Evolutionary conservation across 30 jellyfish, hydroid and myxozoan species (phyloP), one percentile per base, ranked within the genome.

Genomic region (Turritopsis dohrnii): DNA sequence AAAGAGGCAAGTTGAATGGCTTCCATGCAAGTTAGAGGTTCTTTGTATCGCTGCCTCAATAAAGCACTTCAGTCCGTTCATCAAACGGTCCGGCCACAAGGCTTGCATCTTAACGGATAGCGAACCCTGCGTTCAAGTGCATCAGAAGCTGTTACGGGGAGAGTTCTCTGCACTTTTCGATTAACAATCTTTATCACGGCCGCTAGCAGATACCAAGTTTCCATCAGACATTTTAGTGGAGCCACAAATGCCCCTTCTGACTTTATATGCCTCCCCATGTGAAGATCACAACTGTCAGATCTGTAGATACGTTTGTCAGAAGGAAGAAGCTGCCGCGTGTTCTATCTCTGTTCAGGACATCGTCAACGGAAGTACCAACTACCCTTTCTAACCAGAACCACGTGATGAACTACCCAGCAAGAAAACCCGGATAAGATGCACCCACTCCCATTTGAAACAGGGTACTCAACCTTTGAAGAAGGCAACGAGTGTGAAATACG

Each of bases 91-190:
- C 31, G 29, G 23, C 71, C 90, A 86, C 28, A 79, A 71, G 41
- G 53, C 76, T 9, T 71, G 71, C 86, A 54, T 84, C 28, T 81
- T 86, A 25, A 86, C 95, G 1, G 95, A 81, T 65, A 86, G 95
- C 82, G 71, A 81, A 80, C 95, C 90, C 19, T 86, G 91, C 71
- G 90, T 86, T 52, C 95, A 86, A 53, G 90, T 90, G 60, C 69
- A 80, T 22, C 86, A 86, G 41, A 60, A 81, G 80, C 95, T 86
- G 18, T 21, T 29, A 21, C 22, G 86, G 26, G 95, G 90, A 17
- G 73, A 71, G 28, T 86, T 86, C 66, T 86, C 95, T 5, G 53
- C 86, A 79, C 90, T 53, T 53, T 81, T 29, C 81, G 90, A 21
- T 79, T 86, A 19, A 79, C 89, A 69, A 80, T 86, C 21, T 73